phyloP scores from a whole-genome alignment of 2,888 invertebrate genomes.

The Latrodectus hesperus region DNA sequence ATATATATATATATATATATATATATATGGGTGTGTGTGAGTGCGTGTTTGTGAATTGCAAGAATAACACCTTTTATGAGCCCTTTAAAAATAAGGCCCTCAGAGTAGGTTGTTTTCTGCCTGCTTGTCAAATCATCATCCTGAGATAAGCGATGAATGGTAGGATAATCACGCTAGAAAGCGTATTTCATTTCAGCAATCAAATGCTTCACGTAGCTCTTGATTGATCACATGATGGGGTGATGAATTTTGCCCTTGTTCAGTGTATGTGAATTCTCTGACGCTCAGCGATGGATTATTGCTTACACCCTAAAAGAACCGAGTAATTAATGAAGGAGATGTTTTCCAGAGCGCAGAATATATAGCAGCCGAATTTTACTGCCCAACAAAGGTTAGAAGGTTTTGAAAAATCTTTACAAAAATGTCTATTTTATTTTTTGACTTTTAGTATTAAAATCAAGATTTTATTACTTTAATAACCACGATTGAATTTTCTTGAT shows the following conservation, averaged over 20 bases:
- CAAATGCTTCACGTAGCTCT: neutral
- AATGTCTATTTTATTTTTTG: no score
- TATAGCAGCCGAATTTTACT: no score
- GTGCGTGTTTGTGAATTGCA: no score
- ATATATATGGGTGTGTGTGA: no score
- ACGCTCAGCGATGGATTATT: neutral
- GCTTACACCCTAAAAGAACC: neutral
- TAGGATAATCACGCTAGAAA: neutral
- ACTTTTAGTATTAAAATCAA: no score
- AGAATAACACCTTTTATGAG: no score
- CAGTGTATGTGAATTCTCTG: neutral
- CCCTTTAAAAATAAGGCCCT: no score
- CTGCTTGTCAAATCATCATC: slow-evolving; percentile 2
- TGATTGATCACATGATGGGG: slow-evolving; percentile 1
- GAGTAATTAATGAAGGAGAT: slow-evolving; percentile 1
- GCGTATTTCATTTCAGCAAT: neutral
- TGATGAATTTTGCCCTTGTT: slow-evolving; percentile 5
- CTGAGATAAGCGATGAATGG: neutral
- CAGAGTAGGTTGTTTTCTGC: neutral
- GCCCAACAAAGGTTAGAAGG: no score
- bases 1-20: no score
- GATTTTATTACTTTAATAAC: no score
- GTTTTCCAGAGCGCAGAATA: neutral
- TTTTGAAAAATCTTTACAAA: no score
- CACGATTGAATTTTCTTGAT: no score